Evolutionary conservation across 2,797 vertebrate genomes (phyloP).

Genomic region (Sciurus vulgaris): DNA sequence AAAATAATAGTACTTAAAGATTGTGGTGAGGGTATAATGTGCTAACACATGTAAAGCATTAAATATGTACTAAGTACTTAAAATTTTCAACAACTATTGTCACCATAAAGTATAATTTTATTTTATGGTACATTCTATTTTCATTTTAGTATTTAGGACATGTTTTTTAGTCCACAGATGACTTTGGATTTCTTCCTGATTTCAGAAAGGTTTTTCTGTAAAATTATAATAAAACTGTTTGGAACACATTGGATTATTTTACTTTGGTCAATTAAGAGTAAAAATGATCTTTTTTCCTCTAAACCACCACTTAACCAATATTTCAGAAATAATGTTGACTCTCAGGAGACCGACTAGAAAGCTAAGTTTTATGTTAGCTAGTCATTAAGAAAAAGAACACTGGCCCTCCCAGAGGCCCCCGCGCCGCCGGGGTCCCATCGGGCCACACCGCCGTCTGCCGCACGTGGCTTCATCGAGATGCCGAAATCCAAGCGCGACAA

Average conservation of each 20-base stretch:
- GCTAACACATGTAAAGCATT: neutral
- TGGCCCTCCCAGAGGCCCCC: too few species aligned
- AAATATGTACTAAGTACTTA: neutral
- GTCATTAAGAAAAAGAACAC: neutral
- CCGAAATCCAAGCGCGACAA: too few species aligned
- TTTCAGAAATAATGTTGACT: slow-evolving; percentile 36
- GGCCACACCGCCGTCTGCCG: too few species aligned
- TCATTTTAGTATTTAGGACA: neutral
- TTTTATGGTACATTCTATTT: neutral
- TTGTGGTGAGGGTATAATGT: slow-evolving; percentile 1
- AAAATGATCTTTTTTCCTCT: slow-evolving; percentile 11
- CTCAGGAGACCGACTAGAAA: slow-evolving; percentile 10
- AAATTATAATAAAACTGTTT: slow-evolving; percentile 40
- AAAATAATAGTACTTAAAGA: slow-evolving; percentile 9
- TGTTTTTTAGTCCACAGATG: slow-evolving; percentile 34
- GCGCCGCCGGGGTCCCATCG: too few species aligned
- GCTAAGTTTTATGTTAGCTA: slow-evolving; percentile 26
- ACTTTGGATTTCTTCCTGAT: slow-evolving; percentile 5
- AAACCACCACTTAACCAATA: neutral
- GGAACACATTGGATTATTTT: slow-evolving; percentile 2
- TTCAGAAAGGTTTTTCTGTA: slow-evolving; percentile 47
- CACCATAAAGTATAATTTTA: neutral
- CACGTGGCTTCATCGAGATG: too few species aligned
- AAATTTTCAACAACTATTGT: neutral
- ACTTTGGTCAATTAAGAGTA: slow-evolving; percentile 19